Base-by-base conservation (phyloP, 1,140 invertebrate species). In the Ostrea edulis region DNA sequence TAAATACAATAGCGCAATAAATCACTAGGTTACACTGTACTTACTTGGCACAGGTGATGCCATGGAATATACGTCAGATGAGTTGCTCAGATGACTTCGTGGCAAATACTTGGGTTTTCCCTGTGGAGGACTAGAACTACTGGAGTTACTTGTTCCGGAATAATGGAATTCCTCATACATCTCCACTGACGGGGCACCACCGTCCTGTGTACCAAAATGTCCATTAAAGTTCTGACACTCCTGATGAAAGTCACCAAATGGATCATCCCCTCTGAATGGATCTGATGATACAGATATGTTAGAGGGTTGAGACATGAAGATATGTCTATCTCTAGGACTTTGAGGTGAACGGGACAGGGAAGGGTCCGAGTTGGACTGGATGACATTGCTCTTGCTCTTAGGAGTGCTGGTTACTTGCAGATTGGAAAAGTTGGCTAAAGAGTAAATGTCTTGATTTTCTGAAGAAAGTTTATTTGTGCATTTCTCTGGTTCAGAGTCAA, bases 191-290 rank as follows among this genome's bases (percentile, higher is more conserved):
- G 51, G 54, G 2, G 4, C 22, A 62, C 85, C 65, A 25, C 65
- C 81, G 51, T 88, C 65, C n/a, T 83, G 35, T 29, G 0, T 8
- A 29, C 25, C 22, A 77, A 77, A 77, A 8, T 58, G 35, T 11
- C 22, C 77, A 62, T 88, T 86, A 58, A 90, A 88, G 9, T 29
- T 9, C 9, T 58, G 25, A 86, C 86, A 87, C 44, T 90, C 90
- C 20, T 20, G 25, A 14, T 53, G 35, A 89, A 86, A 88, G 29
- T 91, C 88, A 54, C 54, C 44, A 54, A 91, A 91, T 11, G 91
- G 91, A 84, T 91, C 91, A 11, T 89, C 83, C 22, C 89, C 82
- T 71, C 83, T 71, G 58, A 91, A 91, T 8, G 91, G 91, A 77
- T 91, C 85, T 77, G 55, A 85, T 35, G 81, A 62, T 9, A 84